Percentiles rank a stretch among this genome's conserved stretches.
Conservation (phyloP, 2,797 vertebrate genomes). For the Myiotriccus ornatus region DNA sequence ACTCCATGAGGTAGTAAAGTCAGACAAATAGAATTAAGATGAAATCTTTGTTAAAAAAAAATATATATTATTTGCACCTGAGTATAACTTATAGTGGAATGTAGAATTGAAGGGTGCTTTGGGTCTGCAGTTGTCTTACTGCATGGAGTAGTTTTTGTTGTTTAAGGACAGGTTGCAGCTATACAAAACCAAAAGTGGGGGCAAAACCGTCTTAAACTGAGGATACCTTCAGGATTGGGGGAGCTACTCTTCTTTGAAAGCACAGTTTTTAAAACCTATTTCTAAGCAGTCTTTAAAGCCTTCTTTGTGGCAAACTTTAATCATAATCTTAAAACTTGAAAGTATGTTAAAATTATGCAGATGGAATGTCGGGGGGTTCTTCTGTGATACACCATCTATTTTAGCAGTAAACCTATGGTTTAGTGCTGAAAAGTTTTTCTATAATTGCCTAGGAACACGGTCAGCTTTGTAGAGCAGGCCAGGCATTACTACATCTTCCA, state of each 20-base stretch:
- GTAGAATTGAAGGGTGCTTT: not conserved
- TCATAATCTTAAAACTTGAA: not conserved
- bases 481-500: slow-evolving; percentile 19
- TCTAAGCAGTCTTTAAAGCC: not conserved
- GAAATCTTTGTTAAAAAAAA: not conserved
- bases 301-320: not conserved
- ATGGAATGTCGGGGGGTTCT: not conserved
- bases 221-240: not conserved
- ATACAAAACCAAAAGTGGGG: not conserved
- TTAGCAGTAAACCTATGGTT: not conserved
- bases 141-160: not conserved
- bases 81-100: not conserved
- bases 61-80: not conserved
- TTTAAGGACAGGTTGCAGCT: not conserved
- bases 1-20: not conserved
- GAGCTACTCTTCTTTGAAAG: not conserved
- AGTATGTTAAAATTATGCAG: not conserved
- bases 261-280: not conserved
- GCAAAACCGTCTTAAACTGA: not conserved
- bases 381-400: not conserved
- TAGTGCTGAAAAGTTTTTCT: not conserved
- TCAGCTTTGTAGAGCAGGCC: not conserved
- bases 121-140: not conserved
- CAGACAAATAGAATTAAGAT: not conserved
- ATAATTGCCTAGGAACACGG: slow-evolving; percentile 5